These are phyloP conservation scores for Alaudala cheleensis DNA, from an alignment of 2,113 vertebrate species.

Conservation along the genomic window DNA sequence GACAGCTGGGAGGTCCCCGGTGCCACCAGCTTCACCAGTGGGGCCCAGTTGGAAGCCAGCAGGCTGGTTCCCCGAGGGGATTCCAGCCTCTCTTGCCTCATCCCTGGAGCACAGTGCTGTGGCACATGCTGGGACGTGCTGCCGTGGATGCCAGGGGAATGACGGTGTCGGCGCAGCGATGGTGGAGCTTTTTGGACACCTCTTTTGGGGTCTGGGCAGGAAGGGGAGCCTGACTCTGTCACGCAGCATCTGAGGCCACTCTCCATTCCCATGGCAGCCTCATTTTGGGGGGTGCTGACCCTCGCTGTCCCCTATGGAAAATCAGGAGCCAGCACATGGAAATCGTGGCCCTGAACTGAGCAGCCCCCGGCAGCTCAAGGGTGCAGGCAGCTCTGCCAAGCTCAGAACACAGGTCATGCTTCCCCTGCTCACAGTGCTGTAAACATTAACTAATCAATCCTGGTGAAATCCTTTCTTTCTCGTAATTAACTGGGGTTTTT, in stretches of 20 bases:
- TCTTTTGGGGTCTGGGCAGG: neutral
- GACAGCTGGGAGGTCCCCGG: neutral
- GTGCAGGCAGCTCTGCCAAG: neutral
- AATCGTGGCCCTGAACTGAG: neutral
- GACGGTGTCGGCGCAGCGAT: rapidly evolving
- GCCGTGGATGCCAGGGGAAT: rapidly evolving
- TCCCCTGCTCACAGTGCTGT: neutral
- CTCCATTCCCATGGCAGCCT: rapidly evolving
- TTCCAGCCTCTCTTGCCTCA: neutral
- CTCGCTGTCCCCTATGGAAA: neutral
- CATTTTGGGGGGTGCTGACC: rapidly evolving
- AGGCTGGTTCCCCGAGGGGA: rapidly evolving
- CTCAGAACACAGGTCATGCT: neutral
- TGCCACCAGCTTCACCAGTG: neutral
- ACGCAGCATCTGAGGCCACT: rapidly evolving
- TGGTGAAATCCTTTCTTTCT: neutral
- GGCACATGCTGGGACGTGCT: neutral
- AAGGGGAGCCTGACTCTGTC: neutral
- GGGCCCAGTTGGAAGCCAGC: neutral
- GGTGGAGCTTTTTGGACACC: neutral
- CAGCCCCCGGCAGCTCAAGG: neutral
- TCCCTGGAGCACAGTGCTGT: rapidly evolving
- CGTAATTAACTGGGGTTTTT: neutral
- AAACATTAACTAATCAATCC: constrained; percentile 48
- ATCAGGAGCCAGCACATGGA: neutral